Percentiles rank a stretch among this genome's conserved stretches.
These are phyloP conservation scores for Sesamia nonagrioides DNA, from an alignment of 1,140 invertebrate genomes.

Conservation along the genomic window DNA sequence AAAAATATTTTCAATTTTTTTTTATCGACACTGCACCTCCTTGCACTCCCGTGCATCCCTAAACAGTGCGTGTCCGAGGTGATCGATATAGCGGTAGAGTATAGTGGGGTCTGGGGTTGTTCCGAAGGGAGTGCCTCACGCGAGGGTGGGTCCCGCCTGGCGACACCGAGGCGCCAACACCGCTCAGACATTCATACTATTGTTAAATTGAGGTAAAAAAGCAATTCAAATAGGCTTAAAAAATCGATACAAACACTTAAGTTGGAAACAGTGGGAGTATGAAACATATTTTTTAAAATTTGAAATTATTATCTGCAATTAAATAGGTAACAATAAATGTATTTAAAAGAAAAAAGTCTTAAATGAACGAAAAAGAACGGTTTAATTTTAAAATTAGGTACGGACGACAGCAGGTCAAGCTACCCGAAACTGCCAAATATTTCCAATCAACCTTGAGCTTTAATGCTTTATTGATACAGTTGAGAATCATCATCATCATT, in stretches of 20 bases:
- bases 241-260: background rate
- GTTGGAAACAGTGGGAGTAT: background rate
- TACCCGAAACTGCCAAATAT: too few relatives aligned
- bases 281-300: too few relatives aligned
- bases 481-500: too few relatives aligned
- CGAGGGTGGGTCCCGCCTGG: slow-evolving; percentile 32
- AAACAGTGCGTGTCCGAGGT: slow-evolving; percentile 35
- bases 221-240: background rate
- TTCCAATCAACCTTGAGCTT: too few relatives aligned
- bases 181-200: slow-evolving; percentile 15
- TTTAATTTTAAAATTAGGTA: too few relatives aligned
- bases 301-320: too few relatives aligned
- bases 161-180: slow-evolving; percentile 42
- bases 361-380: too few relatives aligned
- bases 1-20: background rate
- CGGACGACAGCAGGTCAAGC: too few relatives aligned
- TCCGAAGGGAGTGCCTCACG: slow-evolving; percentile 33
- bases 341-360: too few relatives aligned
- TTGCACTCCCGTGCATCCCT: slow-evolving; percentile 6
- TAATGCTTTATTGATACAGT: too few relatives aligned
- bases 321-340: too few relatives aligned
- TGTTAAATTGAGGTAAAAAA: slow-evolving; percentile 20
- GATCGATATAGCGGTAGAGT: slow-evolving; percentile 40
- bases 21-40: slow-evolving; percentile 8
- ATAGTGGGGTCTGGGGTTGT: slow-evolving; percentile 34